These are phyloP conservation scores for Brachionichthys hirsutus DNA, from an alignment of 2,113 vertebrate genomes.

Conservation along the genomic window DNA sequence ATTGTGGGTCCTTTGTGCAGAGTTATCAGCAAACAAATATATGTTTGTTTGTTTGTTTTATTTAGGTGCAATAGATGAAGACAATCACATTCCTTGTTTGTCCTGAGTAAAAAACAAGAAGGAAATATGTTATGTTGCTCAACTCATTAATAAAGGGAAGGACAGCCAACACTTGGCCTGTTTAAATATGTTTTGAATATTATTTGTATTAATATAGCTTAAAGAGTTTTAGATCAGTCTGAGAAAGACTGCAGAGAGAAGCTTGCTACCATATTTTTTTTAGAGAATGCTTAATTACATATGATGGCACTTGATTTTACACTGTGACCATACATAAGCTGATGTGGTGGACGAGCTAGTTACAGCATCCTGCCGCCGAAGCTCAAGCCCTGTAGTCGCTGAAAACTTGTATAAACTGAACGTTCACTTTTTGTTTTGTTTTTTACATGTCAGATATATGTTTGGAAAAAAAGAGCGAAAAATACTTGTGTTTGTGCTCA, in stretches of 20 bases:
- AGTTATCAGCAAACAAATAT: conserved; percentile 20
- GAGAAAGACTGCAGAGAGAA: conserved; percentile 45
- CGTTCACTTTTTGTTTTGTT: conserved; percentile 38
- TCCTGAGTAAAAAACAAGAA: conserved; percentile 44
- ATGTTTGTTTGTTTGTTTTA: conserved; percentile 4
- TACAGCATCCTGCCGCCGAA: conserved; percentile 55
- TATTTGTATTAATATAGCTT: conserved; percentile 50
- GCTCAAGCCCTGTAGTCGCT: conserved; percentile 53
- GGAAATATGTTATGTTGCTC: background rate
- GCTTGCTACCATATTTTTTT: conserved; percentile 72
- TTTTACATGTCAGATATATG: conserved; percentile 68
- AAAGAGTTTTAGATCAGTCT: conserved; percentile 40
- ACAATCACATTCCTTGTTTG: conserved; percentile 67
- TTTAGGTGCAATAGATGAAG: conserved; percentile 64
- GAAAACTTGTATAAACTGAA: conserved; percentile 52
- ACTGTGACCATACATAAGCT: conserved; percentile 71
- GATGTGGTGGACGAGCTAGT: conserved; percentile 49
- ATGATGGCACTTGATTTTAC: conserved; percentile 39
- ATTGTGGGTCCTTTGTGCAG: conserved; percentile 29
- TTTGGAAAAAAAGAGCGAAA: conserved; percentile 45
- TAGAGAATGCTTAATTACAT: conserved; percentile 60
- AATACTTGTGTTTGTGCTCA: conserved; percentile 72
- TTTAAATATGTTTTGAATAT: conserved; percentile 58
- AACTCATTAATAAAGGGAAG: conserved; percentile 24
- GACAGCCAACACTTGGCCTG: conserved; percentile 56